A percentile compares a stretch with the other conserved stretches of the same genome.
Conservation (phyloP, 2,888 invertebrate species). For the Mythimna lalbum region DNA sequence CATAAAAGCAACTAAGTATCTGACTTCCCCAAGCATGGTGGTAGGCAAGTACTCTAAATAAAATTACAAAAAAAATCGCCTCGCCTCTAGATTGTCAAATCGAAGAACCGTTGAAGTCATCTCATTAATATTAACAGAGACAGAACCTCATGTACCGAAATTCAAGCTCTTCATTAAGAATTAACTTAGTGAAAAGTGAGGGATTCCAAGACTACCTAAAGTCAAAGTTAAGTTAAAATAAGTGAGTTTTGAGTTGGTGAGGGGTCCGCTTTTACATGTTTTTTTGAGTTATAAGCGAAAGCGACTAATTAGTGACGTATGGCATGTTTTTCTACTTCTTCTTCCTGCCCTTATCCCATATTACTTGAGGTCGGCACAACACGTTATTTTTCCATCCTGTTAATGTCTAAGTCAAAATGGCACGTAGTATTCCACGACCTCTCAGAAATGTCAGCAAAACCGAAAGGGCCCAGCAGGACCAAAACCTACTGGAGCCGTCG, state of each 20-base stretch:
- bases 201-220: conserved; percentile 79
- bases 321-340: too few relatives aligned
- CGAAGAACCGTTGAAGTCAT: conserved; percentile 34
- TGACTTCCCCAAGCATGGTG: not conserved
- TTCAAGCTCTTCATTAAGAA: conserved; percentile 75
- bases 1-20: not conserved
- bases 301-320: conserved; percentile 22
- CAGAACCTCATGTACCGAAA: conserved; percentile 55
- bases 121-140: conserved; percentile 55
- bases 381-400: too few relatives aligned
- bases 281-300: conserved; percentile 27
- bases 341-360: too few relatives aligned
- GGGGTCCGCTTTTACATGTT: conserved; percentile 64
- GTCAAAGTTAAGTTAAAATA: conserved; percentile 85
- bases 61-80: conserved; percentile 23
- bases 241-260: conserved; percentile 85
- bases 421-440: too few relatives aligned
- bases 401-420: too few relatives aligned
- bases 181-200: conserved; percentile 79
- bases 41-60: not conserved
- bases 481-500: too few relatives aligned
- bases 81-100: conserved; percentile 23
- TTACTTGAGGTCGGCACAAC: too few relatives aligned
- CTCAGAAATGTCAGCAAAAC: too few relatives aligned
- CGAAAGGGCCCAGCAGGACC: too few relatives aligned